Conservation (phyloP, 2,888 invertebrate genomes). For the Eugnorisma glareosa region DNA sequence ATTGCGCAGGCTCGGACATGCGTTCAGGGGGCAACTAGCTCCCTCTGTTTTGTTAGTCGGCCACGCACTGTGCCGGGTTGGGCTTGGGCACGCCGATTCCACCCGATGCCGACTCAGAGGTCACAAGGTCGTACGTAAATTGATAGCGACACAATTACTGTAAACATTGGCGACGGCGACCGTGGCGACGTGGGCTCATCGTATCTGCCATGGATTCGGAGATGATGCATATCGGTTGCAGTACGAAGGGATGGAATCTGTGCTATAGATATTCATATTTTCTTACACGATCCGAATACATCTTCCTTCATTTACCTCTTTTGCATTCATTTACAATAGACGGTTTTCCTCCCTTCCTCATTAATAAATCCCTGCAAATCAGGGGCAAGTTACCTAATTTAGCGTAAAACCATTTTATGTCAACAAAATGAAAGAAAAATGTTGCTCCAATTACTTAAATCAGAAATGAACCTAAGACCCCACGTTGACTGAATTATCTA, state of each 20-base stretch:
- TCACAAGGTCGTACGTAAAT: slow-evolving; percentile 85
- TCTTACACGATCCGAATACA: slow-evolving; percentile 23
- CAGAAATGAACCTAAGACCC: not conserved
- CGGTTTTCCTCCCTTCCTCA: slow-evolving; percentile 18
- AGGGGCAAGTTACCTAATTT: slow-evolving; percentile 3
- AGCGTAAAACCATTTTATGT: not conserved
- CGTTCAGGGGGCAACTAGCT: slow-evolving; percentile 79
- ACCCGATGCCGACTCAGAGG: slow-evolving; percentile 82
- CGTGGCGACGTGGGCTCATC: slow-evolving; percentile 33
- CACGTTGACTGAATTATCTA: not conserved
- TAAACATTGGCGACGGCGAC: slow-evolving; percentile 70
- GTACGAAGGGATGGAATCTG: not conserved
- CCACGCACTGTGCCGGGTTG: slow-evolving; percentile 81
- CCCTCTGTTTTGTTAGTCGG: slow-evolving; percentile 80
- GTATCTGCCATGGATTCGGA: slow-evolving; percentile 27
- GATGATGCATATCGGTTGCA: slow-evolving; percentile 47
- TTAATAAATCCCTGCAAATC: slow-evolving; percentile 18
- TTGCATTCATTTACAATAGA: slow-evolving; percentile 29
- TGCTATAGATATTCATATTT: slow-evolving; percentile 6
- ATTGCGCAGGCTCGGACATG: slow-evolving; percentile 87
- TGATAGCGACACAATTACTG: slow-evolving; percentile 73
- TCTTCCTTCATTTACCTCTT: slow-evolving; percentile 15
- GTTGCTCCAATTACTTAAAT: not conserved
- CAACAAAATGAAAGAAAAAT: not conserved
- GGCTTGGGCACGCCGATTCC: slow-evolving; percentile 70